Percentiles rank a stretch among this genome's conserved stretches.
phyloP scores from a whole-genome alignment of 2,113 vertebrate species.

The Mesitornis unicolor region DNA sequence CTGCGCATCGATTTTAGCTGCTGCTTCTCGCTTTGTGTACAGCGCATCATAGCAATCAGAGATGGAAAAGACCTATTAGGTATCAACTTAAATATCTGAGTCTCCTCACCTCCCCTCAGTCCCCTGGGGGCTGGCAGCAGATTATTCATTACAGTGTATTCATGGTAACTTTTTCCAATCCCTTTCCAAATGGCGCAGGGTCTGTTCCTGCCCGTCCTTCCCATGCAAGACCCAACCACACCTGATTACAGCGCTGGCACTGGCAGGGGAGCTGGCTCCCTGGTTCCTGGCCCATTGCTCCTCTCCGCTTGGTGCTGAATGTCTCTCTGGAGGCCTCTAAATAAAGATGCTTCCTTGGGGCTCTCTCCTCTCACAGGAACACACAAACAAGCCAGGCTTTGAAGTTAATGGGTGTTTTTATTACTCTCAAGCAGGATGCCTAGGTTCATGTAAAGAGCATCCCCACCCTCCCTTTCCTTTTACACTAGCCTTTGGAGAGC shows the following conservation, averaged over 20 bases:
- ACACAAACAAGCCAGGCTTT: neutral
- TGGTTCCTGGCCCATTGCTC: neutral
- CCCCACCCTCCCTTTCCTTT: neutral
- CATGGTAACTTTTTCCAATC: neutral
- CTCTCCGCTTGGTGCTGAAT: neutral
- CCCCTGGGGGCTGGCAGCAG: neutral
- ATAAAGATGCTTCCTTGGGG: neutral
- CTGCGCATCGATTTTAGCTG: constrained; percentile 59
- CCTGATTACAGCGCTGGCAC: neutral
- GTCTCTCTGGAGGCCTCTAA: neutral
- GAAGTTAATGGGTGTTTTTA: neutral
- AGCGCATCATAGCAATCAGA: constrained; percentile 55
- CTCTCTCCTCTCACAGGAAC: neutral
- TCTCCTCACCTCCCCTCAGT: neutral
- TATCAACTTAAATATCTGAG: neutral
- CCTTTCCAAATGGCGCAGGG: neutral
- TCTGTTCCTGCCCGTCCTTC: neutral
- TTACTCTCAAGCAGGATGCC: neutral
- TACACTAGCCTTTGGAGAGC: neutral
- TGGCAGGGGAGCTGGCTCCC: neutral
- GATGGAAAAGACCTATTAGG: constrained; percentile 58
- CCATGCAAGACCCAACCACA: neutral
- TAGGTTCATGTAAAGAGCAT: neutral
- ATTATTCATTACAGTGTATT: neutral
- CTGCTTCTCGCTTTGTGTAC: constrained; percentile 47